Evolutionary conservation across 2,888 invertebrate genomes (phyloP), one percentile per base, ranked within the genome.

Genomic region (Rhamphomyia laevipes): DNA sequence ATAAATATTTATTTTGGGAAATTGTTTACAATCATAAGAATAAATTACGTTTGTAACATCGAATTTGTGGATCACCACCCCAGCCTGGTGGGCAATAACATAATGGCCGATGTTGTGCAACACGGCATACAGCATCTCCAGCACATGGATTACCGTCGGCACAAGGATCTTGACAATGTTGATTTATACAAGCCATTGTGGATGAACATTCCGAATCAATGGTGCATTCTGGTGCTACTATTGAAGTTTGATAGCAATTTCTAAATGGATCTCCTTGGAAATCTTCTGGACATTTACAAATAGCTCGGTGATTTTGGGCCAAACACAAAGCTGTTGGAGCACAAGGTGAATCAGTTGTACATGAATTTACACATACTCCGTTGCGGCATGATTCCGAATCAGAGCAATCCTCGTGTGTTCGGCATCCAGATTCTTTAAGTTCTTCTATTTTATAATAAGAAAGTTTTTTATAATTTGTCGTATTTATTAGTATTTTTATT

Each of bases 51-150:
- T 83, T 86, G 65, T 85, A 89, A 63, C 93, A 93, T 55, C 81
- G 78, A 18, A 82, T 71, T 68, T 90, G 83, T 31, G 93, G 91
- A 68, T 92, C 86, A 53, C 93, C 93, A 46, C 87, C 88, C 73
- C 86, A 89, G 54, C 86, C 87, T 45, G 82, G 78, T 16, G 86
- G 86, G 65, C 93, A 93, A 61, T 77, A 78, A 67, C 93, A 93
- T 17, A 81, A 80, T 5, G 91, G 88, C 56, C 88, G 81, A 63
- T 89, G 90, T 57, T 81, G 77, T 42, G 76, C 74, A 0, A 86
- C 83, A 16, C 81, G 76, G 61, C 93, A 94, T 55, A 86, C 77
- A 1, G 92, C 89, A 53, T 84, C 81, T 11, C 78, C 72, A 45
- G 88, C 90, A 63, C 93, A 94, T 3, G 86, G 85, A 60, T 84